These are phyloP conservation scores for Lynx canadensis DNA, from an alignment of 2,113 vertebrate species.

Conservation along the genomic window DNA sequence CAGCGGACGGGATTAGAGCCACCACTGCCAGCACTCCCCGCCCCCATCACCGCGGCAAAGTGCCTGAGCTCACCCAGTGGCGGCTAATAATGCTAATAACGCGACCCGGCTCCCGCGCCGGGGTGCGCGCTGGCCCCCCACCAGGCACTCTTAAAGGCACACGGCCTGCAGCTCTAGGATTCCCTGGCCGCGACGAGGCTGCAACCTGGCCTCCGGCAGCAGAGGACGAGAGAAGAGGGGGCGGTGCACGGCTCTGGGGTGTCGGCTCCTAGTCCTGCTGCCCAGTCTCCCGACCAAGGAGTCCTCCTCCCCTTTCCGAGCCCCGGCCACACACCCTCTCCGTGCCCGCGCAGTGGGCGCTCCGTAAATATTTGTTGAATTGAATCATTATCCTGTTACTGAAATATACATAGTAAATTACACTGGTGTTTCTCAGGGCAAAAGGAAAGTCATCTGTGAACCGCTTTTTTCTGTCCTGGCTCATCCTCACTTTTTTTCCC, in stretches of 20 bases:
- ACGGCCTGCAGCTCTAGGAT: slow-evolving; percentile 62
- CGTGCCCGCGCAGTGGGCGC: slow-evolving; percentile 17
- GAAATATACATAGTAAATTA: slow-evolving; percentile 54
- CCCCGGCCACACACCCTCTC: slow-evolving; percentile 40
- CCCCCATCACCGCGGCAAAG: slow-evolving; percentile 79
- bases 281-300: background rate
- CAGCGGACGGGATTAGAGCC: slow-evolving; percentile 14
- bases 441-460: slow-evolving; percentile 3
- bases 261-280: background rate
- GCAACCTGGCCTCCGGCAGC: background rate
- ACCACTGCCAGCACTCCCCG: slow-evolving; percentile 64
- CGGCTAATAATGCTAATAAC: slow-evolving; percentile 78
- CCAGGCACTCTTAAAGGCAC: slow-evolving; percentile 86
- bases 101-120: slow-evolving; percentile 48
- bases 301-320: background rate
- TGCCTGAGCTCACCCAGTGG: slow-evolving; percentile 66
- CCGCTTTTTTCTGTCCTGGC: background rate
- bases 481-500: slow-evolving; percentile 2
- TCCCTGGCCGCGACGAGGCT: background rate
- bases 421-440: slow-evolving; percentile 26
- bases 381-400: slow-evolving; percentile 65
- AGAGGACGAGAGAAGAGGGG: background rate
- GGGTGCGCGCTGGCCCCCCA: slow-evolving; percentile 83
- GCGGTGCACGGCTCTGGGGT: background rate
- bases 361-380: slow-evolving; percentile 74